A percentile compares a stretch with the other conserved stretches of the same genome.
These are phyloP conservation scores for Lordiphosa collinella DNA, from an alignment of 1,140 invertebrate species.

Conservation along the genomic window DNA sequence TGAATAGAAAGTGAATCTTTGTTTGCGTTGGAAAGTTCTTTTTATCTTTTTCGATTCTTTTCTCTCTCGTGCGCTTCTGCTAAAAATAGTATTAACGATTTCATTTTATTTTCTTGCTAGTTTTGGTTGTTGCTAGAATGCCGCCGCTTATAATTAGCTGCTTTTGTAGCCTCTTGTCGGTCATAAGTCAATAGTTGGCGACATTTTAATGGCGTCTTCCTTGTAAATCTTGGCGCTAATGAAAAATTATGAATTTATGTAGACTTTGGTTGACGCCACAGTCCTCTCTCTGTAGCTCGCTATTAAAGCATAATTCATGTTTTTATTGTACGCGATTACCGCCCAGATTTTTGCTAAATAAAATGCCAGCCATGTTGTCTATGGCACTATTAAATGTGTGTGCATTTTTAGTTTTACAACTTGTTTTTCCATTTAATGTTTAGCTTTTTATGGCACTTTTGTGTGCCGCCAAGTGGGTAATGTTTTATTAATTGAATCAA, in stretches of 20 bases:
- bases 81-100: slow-evolving; percentile 70
- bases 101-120: slow-evolving; percentile 48
- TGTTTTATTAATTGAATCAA: slow-evolving; percentile 57
- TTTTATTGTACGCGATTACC: slow-evolving; percentile 1
- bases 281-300: background rate
- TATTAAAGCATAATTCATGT: slow-evolving; percentile 49
- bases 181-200: slow-evolving; percentile 73
- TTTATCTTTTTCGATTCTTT: slow-evolving; percentile 8
- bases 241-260: slow-evolving; percentile 68
- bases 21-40: background rate
- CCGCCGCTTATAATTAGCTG: slow-evolving; percentile 45
- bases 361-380: background rate
- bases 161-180: slow-evolving; percentile 27
- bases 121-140: slow-evolving; percentile 24
- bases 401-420: slow-evolving; percentile 19
- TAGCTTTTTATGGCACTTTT: slow-evolving; percentile 9
- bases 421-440: slow-evolving; percentile 4
- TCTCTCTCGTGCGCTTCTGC: slow-evolving; percentile 6
- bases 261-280: background rate
- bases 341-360: background rate
- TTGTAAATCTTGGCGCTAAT: slow-evolving; percentile 54
- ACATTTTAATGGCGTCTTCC: slow-evolving; percentile 60
- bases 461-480: slow-evolving; percentile 24
- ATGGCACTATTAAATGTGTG: background rate
- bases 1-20: too few relatives aligned